Evolutionary conservation across 2,888 invertebrate species (phyloP).

Genomic region (Oscheius sp.): DNA sequence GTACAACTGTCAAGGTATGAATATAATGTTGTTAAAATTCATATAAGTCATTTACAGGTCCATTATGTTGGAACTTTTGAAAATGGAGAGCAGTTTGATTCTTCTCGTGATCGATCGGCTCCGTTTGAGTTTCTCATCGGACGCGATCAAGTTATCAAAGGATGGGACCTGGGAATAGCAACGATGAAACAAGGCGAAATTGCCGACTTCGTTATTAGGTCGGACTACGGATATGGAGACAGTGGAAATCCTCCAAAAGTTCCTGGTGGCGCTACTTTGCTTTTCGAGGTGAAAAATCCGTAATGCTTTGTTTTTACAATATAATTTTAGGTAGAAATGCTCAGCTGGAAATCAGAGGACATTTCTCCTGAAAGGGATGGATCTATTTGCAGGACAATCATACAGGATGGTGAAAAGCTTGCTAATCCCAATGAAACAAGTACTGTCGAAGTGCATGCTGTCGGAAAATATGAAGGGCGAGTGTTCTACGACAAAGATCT

Average conservation of each 20-base stretch:
- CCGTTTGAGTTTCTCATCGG: slow-evolving; percentile 88
- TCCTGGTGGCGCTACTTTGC: slow-evolving; percentile 85
- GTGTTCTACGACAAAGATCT: slow-evolving; percentile 85
- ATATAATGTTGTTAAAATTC: background rate
- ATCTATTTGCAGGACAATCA: slow-evolving; percentile 79
- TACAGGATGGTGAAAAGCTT: slow-evolving; percentile 80
- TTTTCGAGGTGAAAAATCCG: slow-evolving; percentile 94
- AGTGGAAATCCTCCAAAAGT: slow-evolving; percentile 86
- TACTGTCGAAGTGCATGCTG: slow-evolving; percentile 81
- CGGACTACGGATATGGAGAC: slow-evolving; percentile 90
- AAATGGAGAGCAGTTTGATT: slow-evolving; percentile 91
- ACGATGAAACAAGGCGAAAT: slow-evolving; percentile 84
- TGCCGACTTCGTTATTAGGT: slow-evolving; percentile 83
- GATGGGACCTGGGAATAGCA: slow-evolving; percentile 90
- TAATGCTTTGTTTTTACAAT: slow-evolving; percentile 50
- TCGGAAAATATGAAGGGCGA: slow-evolving; percentile 77
- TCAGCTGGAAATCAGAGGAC: slow-evolving; percentile 77
- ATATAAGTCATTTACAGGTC: slow-evolving; percentile 72
- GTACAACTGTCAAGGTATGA: slow-evolving; percentile 55
- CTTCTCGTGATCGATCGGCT: slow-evolving; percentile 83
- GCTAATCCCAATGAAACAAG: slow-evolving; percentile 84
- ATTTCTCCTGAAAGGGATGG: slow-evolving; percentile 85
- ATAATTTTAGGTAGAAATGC: slow-evolving; percentile 47
- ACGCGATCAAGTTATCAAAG: slow-evolving; percentile 77
- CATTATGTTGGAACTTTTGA: slow-evolving; percentile 88